Evolutionary conservation across 2,113 vertebrate species (phyloP).

Genomic region (Campylorhamphus procurvoides): DNA sequence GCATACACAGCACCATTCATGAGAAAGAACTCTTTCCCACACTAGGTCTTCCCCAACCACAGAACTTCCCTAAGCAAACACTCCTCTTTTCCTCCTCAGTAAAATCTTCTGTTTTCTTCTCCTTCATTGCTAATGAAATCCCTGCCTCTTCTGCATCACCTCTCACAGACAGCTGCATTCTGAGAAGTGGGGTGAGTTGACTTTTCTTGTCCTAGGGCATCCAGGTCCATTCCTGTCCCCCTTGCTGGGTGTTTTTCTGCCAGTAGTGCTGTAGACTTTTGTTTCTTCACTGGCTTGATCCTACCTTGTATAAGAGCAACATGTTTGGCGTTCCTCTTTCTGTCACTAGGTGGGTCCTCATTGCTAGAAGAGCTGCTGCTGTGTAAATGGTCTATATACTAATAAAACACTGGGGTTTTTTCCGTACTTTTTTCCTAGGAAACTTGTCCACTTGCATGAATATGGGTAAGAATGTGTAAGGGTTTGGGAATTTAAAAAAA

Average conservation of each 20-base stretch:
- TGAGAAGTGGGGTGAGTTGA: neutral
- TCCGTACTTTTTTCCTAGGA: neutral
- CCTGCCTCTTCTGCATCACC: neutral
- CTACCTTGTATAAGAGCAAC: neutral
- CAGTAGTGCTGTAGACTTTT: neutral
- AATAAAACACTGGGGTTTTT: neutral
- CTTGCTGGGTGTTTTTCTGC: neutral
- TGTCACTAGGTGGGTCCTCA: neutral
- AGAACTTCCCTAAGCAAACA: too few species aligned
- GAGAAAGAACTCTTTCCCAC: neutral
- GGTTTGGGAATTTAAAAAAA: neutral
- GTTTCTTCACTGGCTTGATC: neutral
- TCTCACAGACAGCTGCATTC: neutral
- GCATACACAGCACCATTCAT: neutral
- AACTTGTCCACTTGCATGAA: neutral
- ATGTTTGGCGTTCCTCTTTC: neutral
- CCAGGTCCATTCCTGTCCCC: neutral
- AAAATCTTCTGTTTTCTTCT: too few species aligned
- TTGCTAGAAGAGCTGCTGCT: neutral
- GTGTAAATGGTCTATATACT: neutral
- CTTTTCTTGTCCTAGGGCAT: neutral
- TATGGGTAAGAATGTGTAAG: neutral
- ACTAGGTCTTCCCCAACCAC: neutral
- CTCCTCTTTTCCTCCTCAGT: too few species aligned
- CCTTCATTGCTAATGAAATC: neutral